Base-by-base conservation (phyloP, 2,797 vertebrate species). In the Notolabrus celidotus region DNA sequence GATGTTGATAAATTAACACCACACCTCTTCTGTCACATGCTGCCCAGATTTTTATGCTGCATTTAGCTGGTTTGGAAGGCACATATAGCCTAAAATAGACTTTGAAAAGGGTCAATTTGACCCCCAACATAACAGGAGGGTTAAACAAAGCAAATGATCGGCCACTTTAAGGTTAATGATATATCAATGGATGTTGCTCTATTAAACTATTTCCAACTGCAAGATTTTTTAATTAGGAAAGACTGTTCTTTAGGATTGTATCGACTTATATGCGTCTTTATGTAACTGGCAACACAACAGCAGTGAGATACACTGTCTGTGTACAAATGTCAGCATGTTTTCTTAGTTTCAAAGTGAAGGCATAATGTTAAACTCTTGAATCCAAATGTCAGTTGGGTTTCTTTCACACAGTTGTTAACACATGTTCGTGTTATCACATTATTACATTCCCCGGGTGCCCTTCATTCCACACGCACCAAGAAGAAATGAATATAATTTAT, bases 401-500 rank as follows among this genome's bases (percentile, higher is more conserved):
- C 2, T 0, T 41, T 67, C 14, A 16, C 36, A 11, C 31, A 17
- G 67, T 29, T 61, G 50, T 80, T 66, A 68, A 70, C 71, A 71
- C n/a, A 3, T 54, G 7, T 41, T 65, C 12, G 34, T 8, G 47
- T 50, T 64, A 56, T 71, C 10, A 25, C 47, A 49, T 66, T 23
- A 60, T 65, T 14, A 34, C 29, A 71, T 84, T 77, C 52, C 55
- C 39, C 4, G 2, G 54, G 64, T 70, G 63, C 75, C 69, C 10
- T n/a, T 59, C 61, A 58, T 79, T 83, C 23, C 20, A 25, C 10
- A 27, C 10, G 1, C 10, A 14, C 62, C 10, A 27, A 19, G 23
- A 4, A 38, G 19, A 79, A 76, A 74, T 14, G 0, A 52, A 54
- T 36, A 43, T 33, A 19, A 58, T 65, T 62, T 49, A 54, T 69